Evolutionary conservation across 92 coral and sea anemone species (phyloP), one percentile per base, ranked within the genome.

Genomic region (Actinostola sp.): DNA sequence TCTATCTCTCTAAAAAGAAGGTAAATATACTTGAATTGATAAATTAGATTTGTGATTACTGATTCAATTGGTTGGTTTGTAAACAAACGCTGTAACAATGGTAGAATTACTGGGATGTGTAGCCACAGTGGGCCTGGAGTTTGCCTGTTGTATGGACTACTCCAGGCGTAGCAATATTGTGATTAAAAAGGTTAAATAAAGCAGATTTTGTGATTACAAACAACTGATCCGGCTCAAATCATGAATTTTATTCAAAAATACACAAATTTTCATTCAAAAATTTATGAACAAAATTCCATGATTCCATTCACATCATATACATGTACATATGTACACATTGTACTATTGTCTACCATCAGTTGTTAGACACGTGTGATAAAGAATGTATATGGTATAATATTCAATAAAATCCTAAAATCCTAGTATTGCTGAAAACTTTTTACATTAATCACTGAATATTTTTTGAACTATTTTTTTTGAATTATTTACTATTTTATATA

Each of bases 1-100:
- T 95, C 19, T 95, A 95, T 70, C 83, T 91, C 60, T 95, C 99
- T 1, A 95, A 95, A 79, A 95, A 95, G 77, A 88, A 91, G 95
- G 99, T 95, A 80, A 65, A 54, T 3, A 67, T 13, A 45, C 17
- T 39, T 38, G 24, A 16, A n/a, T 23, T 21, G 7, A 30, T 21
- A 39, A 64, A 14, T 17, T 43, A 33, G 17, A 5, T 4, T 17
- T 26, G 5, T 25, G n/a, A 27, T 16, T 45, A 32, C 21, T 16
- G 72, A 48, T 28, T 45, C 38, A 14, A 8, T 44, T 66, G 12
- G 45, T 13, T 0, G 36, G 24, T 15, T 10, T 67, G 72, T 48
- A 48, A 67, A 67, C 72, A 49, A 23, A 46, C 53, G 17, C 19
- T 46, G 19, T 4, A 46, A 46, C 23, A 46, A 19, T 46, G 19